These are phyloP conservation scores for Eilema caniola DNA, from an alignment of 2,888 invertebrate species.

Conservation along the genomic window DNA sequence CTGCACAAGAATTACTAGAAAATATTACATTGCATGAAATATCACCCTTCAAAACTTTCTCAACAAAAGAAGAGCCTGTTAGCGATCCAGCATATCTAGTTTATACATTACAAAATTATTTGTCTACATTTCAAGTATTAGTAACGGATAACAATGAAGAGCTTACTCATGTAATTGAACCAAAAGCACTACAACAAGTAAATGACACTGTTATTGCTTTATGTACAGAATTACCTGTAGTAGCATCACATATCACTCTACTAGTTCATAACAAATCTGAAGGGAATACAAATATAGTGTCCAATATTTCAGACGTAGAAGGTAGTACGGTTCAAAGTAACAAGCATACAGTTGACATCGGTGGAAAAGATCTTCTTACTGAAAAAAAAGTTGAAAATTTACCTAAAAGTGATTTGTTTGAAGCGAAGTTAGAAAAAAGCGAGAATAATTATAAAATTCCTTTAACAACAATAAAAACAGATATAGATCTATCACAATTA, in stretches of 20 bases:
- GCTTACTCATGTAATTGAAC: slow-evolving; percentile 28
- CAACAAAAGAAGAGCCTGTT: not conserved
- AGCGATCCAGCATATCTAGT: slow-evolving; percentile 12
- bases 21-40: slow-evolving; percentile 31
- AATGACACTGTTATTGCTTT: slow-evolving; percentile 46
- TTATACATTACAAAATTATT: slow-evolving; percentile 36
- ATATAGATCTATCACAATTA: not conserved
- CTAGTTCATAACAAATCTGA: not conserved
- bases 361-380: not conserved
- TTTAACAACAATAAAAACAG: not conserved
- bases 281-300: not conserved
- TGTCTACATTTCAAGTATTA: slow-evolving; percentile 49
- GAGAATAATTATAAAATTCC: not conserved
- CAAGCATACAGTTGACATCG: not conserved
- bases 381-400: not conserved
- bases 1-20: slow-evolving; percentile 53
- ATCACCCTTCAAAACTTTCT: not conserved
- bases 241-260: slow-evolving; percentile 15
- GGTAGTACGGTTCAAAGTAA: too few relatives aligned
- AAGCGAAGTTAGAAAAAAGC: not conserved
- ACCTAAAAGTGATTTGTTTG: not conserved
- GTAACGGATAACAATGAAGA: slow-evolving; percentile 41
- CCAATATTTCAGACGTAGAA: not conserved
- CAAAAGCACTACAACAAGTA: slow-evolving; percentile 44
- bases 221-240: slow-evolving; percentile 19